Evolutionary conservation across 2,113 vertebrate genomes (phyloP).

Genomic region (Prionailurus bengalensis): DNA sequence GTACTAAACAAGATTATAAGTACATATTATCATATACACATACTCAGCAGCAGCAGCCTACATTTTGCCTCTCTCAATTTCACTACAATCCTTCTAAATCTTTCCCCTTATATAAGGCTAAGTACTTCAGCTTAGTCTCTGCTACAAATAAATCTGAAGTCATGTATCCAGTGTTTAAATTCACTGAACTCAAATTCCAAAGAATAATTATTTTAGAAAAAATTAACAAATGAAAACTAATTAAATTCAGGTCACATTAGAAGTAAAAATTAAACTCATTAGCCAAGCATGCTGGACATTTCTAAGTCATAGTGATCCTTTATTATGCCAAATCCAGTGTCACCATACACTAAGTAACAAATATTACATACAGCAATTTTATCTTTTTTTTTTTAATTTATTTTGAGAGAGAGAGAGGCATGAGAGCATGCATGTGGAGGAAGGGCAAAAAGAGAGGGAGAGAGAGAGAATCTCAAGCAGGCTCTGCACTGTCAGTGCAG

Average conservation of each 20-base stretch:
- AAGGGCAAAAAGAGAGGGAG: no score
- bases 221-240: slow-evolving; percentile 53
- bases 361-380: background rate
- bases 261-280: slow-evolving; percentile 54
- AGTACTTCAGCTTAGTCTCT: background rate
- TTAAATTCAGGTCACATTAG: slow-evolving; percentile 41
- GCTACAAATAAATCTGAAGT: slow-evolving; percentile 5
- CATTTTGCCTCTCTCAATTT: slow-evolving; percentile 37
- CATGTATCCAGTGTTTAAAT: slow-evolving; percentile 21
- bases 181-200: slow-evolving; percentile 12
- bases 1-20: background rate
- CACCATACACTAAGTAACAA: background rate
- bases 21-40: background rate
- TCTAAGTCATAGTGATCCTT: background rate
- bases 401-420: no score
- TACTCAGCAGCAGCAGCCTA: background rate
- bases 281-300: background rate
- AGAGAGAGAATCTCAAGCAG: no score
- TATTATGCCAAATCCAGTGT: background rate
- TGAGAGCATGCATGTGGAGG: no score
- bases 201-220: slow-evolving; percentile 37
- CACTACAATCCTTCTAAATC: background rate
- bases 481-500: no score
- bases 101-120: background rate
- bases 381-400: background rate